phyloP scores from a whole-genome alignment of 2,888 invertebrate species.

The Drosophila pseudotalamancana region DNA sequence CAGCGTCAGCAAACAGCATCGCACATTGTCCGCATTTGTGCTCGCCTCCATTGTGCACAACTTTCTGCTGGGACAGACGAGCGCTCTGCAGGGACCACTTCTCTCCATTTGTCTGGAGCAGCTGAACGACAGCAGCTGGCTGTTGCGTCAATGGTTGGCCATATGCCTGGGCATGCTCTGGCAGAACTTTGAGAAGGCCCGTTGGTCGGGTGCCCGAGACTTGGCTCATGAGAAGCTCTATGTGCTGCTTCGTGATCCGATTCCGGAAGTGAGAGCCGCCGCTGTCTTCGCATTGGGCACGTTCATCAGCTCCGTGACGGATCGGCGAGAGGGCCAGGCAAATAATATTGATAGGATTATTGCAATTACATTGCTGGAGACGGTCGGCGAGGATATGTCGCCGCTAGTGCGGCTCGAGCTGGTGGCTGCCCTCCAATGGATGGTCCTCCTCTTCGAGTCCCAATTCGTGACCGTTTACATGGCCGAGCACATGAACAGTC shows the following conservation, averaged over 20 bases:
- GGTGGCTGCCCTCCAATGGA: conserved; percentile 93
- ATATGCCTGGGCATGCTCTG: conserved; percentile 95
- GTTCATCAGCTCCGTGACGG: conserved; percentile 93
- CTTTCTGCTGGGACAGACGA: conserved; percentile 94
- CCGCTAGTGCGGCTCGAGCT: conserved; percentile 94
- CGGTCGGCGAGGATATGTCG: conserved; percentile 92
- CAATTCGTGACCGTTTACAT: conserved; percentile 92
- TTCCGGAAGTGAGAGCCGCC: conserved; percentile 96
- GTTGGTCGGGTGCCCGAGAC: conserved; percentile 98
- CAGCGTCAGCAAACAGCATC: conserved; percentile 92
- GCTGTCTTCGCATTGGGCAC: conserved; percentile 97
- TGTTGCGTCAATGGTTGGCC: conserved; percentile 94
- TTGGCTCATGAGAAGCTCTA: conserved; percentile 98
- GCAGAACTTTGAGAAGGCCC: conserved; percentile 94
- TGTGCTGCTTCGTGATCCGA: conserved; percentile 90
- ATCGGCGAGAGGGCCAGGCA: conserved; percentile 96
- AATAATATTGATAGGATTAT: conserved; percentile 97
- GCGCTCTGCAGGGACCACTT: conserved; percentile 94
- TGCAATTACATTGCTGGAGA: conserved; percentile 93
- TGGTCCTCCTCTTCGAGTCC: conserved; percentile 94
- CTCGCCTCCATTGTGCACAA: conserved; percentile 96
- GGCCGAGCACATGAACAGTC: conserved; percentile 85
- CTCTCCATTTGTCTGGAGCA: conserved; percentile 97
- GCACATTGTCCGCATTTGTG: conserved; percentile 97
- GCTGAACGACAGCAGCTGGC: conserved; percentile 88